These are phyloP conservation scores for Laticauda colubrina DNA, from an alignment of 2,113 vertebrate genomes.

Conservation along the genomic window DNA sequence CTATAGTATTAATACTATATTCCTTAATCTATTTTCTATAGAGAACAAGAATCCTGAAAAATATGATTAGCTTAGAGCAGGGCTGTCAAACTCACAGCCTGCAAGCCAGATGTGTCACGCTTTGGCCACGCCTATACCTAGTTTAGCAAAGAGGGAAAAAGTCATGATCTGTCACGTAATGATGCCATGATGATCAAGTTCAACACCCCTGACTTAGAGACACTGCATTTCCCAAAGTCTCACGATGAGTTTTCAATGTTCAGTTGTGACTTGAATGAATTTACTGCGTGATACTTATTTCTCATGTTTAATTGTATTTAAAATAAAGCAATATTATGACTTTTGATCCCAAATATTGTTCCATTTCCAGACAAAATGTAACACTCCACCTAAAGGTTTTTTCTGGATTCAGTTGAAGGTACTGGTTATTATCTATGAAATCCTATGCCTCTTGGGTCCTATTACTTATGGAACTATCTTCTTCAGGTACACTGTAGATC, in stretches of 20 bases:
- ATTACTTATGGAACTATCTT: not conserved
- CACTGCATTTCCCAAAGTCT: not conserved
- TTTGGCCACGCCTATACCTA: no score
- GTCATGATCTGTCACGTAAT: no score
- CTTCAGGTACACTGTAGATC: not conserved
- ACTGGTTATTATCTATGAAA: not conserved
- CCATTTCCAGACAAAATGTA: not conserved
- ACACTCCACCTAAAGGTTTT: not conserved
- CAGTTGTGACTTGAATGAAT: not conserved
- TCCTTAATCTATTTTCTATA: not conserved
- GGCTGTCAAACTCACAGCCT: no score
- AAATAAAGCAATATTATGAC: not conserved
- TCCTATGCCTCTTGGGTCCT: not conserved
- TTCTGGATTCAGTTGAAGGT: not conserved
- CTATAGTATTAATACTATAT: not conserved
- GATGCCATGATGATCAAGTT: no score
- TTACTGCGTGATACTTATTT: not conserved
- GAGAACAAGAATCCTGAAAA: not conserved
- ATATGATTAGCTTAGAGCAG: not conserved
- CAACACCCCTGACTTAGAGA: not conserved
- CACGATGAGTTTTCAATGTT: not conserved
- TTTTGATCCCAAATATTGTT: not conserved
- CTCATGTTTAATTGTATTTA: not conserved
- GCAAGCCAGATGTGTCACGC: no score
- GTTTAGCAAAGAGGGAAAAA: no score